Evolutionary conservation across 2,113 vertebrate species (phyloP), one percentile per base, ranked within the genome.

Genomic region (Sisor rabdophorus): DNA sequence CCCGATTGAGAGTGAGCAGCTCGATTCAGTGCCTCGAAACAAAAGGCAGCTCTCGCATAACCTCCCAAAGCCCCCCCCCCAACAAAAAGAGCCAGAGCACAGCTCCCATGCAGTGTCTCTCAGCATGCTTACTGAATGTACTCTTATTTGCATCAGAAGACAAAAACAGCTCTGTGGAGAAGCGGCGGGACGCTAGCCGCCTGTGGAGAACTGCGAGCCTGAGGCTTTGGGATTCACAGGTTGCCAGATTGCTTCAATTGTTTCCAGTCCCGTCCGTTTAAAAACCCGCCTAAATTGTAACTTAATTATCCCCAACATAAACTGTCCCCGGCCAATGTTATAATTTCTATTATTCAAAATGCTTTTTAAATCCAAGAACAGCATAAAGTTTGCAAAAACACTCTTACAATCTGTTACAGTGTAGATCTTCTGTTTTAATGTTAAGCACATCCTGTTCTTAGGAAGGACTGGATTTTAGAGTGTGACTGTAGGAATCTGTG

Each of bases 11-110:
- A 89, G 86, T 85, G 78, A 89, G 87, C 85, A 84, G 71, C 71
- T 87, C 84, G 86, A 90, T 89, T 91, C 90, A 89, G 82, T 89
- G 87, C 85, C 61, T 85, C 85, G 83, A 87, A 87, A 92, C 87
- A 89, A 90, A 74, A 89, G 86, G 80, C 83, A 80, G 81, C 12
- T 87, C 82, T 85, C 78, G 87, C 85, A 87, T n/a, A n/a, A n/a
- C n/a, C n/a, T n/a, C n/a, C n/a, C n/a, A n/a, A n/a, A n/a, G n/a
- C n/a, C n/a, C n/a, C n/a, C n/a, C n/a, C n/a, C n/a, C n/a, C n/a
- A n/a, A n/a, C n/a, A n/a, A n/a, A n/a, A 88, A 86, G 70, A 76
- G 53, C 81, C 74, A 2, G 73, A 85, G 87, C 87, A 87, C 87
- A 85, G 86, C 87, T 83, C 86, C 85, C 87, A 86, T 77, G 84